A percentile compares a stretch with the other conserved stretches of the same genome.
Evolutionary conservation across 2,113 vertebrate genomes (phyloP).

Genomic region (Otocyon megalotis): DNA sequence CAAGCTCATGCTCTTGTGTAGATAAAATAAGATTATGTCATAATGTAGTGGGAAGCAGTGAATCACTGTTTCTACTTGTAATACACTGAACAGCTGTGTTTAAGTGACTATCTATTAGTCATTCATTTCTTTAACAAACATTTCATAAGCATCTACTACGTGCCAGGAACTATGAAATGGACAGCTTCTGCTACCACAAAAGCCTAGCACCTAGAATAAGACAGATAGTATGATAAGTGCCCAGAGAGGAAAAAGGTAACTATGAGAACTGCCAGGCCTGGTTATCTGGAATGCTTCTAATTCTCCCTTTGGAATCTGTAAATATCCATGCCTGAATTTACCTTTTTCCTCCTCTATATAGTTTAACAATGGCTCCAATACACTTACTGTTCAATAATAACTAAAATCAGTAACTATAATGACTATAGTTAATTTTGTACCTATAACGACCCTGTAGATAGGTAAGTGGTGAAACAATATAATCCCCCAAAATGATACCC

Average conservation of each 20-base stretch:
- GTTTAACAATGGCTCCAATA: not conserved
- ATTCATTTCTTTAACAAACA: constrained; percentile 76
- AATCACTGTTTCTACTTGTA: constrained; percentile 73
- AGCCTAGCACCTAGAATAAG: not conserved
- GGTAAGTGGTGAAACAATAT: not conserved
- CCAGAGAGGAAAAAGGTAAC: not conserved
- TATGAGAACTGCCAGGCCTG: not conserved
- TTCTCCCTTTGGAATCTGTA: not conserved
- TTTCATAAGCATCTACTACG: constrained; percentile 45
- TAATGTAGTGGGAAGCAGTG: constrained; percentile 40
- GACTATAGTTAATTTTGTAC: not conserved
- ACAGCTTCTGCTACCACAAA: not conserved
- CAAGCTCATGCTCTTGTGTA: constrained; percentile 38
- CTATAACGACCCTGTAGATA: not conserved
- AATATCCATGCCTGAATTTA: not conserved
- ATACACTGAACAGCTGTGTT: constrained; percentile 71
- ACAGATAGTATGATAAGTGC: not conserved
- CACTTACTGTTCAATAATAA: not conserved
- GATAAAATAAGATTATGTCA: constrained; percentile 59
- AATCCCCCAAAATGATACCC: not conserved
- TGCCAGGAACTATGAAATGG: constrained; percentile 61
- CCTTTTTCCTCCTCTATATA: not conserved
- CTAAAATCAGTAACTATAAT: not conserved
- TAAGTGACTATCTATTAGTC: constrained; percentile 74
- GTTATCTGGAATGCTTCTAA: not conserved